Conservation (phyloP, 2,113 vertebrate genomes). For the Pogonocichla stellata region DNA sequence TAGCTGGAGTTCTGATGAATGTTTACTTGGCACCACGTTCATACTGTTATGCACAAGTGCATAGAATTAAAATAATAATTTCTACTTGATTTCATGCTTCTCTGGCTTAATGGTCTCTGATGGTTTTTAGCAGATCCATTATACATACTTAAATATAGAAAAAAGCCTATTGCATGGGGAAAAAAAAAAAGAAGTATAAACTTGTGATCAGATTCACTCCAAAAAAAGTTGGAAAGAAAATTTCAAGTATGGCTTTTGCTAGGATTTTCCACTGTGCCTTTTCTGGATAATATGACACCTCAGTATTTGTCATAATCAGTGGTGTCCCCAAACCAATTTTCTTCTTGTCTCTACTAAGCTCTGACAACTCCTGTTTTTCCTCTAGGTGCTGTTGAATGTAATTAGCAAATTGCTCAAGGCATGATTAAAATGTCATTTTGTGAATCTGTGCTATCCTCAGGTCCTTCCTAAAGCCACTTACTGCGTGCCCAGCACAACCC, state of each 20-base stretch:
- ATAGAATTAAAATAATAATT: slow-evolving; percentile 77
- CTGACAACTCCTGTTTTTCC: slow-evolving; percentile 26
- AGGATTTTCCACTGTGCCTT: slow-evolving; percentile 20
- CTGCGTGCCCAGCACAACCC: not conserved
- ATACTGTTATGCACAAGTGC: slow-evolving; percentile 67
- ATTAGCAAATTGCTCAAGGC: slow-evolving; percentile 67
- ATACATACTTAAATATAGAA: slow-evolving; percentile 59
- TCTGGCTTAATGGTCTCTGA: slow-evolving; percentile 69
- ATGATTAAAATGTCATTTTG: slow-evolving; percentile 68
- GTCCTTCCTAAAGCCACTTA: not conserved
- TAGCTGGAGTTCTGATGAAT: slow-evolving; percentile 59
- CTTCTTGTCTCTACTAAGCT: slow-evolving; percentile 27
- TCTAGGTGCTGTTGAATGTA: slow-evolving; percentile 52
- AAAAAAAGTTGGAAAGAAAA: slow-evolving; percentile 62
- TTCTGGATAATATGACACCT: slow-evolving; percentile 37
- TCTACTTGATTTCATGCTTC: slow-evolving; percentile 77
- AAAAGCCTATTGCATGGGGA: slow-evolving; percentile 8
- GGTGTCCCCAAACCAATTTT: slow-evolving; percentile 42
- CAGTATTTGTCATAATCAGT: slow-evolving; percentile 16
- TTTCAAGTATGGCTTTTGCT: slow-evolving; percentile 31
- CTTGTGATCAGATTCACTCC: slow-evolving; percentile 54
- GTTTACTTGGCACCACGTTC: slow-evolving; percentile 69
- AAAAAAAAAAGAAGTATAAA: slow-evolving; percentile 22
- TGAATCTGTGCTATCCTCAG: slow-evolving; percentile 6
- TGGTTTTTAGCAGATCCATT: slow-evolving; percentile 61